Evolutionary conservation across 2,888 invertebrate species (phyloP), one percentile per base, ranked within the genome.

Genomic region (Cabera pusaria): DNA sequence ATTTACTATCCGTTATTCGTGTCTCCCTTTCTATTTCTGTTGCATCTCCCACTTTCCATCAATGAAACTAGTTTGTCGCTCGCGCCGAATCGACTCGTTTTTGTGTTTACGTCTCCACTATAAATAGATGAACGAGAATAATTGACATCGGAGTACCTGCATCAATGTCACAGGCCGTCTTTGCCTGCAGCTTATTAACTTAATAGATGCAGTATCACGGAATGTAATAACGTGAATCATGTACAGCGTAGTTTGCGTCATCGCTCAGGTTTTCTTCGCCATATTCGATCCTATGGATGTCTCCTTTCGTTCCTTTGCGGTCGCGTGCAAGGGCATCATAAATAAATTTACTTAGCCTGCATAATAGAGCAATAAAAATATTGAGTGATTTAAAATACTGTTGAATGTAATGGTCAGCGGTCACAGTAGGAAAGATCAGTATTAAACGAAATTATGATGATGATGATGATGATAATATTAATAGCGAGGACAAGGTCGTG

Each of bases 1-100:
- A 64, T 64, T 65, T 61, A 54, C 52, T 52, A 55, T 33, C 20
- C 50, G 58, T 60, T 71, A 65, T 71, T 72, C 70, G 50, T 55
- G 55, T 63, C 48, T 62, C 56, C 52, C 34, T 51, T 45, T 57
- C 46, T 56, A 52, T 61, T 58, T 63, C 49, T 52, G 33, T 41
- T 22, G 7, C 35, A 26, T 22, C 28, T 34, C 35, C 24, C 43
- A 24, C 32, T 39, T 35, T 20, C 27, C 9, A 12, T 29, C 16
- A 34, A 38, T 31, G 28, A 33, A 32, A 37, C 20, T 8, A 37
- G 8, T 28, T 29, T 29, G 8, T 20, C 6, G 25, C 5, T 19
- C 5, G 25, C 5, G 1, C 5, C 12, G 23, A 5, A 9, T 1
- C 14, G n/a, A 11, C 2, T 11, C 6, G 6, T 8, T 23, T 6